Evolutionary conservation across 2,113 vertebrate genomes (phyloP).

Genomic region (Zeus faber): DNA sequence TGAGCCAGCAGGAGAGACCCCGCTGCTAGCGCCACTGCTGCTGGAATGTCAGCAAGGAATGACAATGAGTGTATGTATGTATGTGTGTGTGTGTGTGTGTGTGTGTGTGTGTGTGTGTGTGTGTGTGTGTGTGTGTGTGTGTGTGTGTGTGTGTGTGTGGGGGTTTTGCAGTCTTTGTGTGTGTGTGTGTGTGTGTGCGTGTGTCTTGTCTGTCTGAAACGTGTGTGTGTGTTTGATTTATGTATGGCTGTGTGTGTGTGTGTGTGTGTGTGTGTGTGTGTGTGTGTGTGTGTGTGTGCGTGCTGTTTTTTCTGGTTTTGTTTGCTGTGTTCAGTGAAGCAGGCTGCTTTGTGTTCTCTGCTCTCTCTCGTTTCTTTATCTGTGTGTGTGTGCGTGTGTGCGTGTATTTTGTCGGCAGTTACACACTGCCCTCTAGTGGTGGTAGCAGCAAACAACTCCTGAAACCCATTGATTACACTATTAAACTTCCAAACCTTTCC

Average conservation of each 20-base stretch:
- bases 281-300: slow-evolving; percentile 20
- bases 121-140: slow-evolving; percentile 12
- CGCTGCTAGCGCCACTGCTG: slow-evolving; percentile 38
- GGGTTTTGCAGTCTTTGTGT: slow-evolving; percentile 38
- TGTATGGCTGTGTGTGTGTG: slow-evolving; percentile 8
- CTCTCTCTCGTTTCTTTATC: slow-evolving; percentile 21
- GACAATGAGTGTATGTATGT: slow-evolving; percentile 62
- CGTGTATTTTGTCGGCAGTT: slow-evolving; percentile 48
- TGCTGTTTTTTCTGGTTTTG: slow-evolving; percentile 67
- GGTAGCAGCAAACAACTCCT: slow-evolving; percentile 13
- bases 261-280: slow-evolving; percentile 16
- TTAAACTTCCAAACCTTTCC: not conserved
- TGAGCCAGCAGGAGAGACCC: slow-evolving; percentile 58
- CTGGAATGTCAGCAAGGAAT: slow-evolving; percentile 66
- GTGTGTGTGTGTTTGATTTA: slow-evolving; percentile 7
- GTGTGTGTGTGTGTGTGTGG: not conserved
- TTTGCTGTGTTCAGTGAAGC: slow-evolving; percentile 72
- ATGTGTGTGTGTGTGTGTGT: slow-evolving; percentile 31
- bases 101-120: slow-evolving; percentile 19
- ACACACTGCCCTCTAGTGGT: slow-evolving; percentile 76
- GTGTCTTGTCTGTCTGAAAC: not conserved
- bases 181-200: slow-evolving; percentile 12
- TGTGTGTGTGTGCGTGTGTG: slow-evolving; percentile 39
- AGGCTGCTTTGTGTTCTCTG: slow-evolving; percentile 65
- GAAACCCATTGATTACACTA: slow-evolving; percentile 14